These are phyloP conservation scores for Pentalonia nigronervosa DNA, from an alignment of 1,140 invertebrate species.

Conservation along the genomic window DNA sequence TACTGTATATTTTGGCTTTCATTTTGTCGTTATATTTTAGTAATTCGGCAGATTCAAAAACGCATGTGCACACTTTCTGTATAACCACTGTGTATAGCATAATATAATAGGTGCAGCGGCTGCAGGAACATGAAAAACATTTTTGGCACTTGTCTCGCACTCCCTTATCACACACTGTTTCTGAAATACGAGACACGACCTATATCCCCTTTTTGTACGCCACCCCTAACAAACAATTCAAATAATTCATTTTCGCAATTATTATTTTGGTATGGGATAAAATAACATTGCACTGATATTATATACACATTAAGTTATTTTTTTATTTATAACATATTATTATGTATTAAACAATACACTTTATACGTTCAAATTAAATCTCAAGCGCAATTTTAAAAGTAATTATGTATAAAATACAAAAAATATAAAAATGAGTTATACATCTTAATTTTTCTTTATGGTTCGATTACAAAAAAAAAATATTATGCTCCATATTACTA, in stretches of 20 bases:
- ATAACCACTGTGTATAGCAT: not conserved
- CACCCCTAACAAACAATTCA: not conserved
- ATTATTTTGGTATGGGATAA: not conserved
- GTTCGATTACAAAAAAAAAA: too few species aligned
- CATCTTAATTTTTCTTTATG: too few species aligned
- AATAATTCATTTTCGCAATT: slow-evolving; percentile 19
- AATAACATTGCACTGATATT: not conserved
- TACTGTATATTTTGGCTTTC: not conserved
- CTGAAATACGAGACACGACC: not conserved
- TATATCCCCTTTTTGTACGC: not conserved
- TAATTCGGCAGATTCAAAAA: slow-evolving; percentile 6
- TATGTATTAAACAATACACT: not conserved
- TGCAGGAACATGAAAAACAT: slow-evolving; percentile 33
- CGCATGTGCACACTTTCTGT: not conserved
- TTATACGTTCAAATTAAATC: not conserved
- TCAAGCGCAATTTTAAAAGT: not conserved
- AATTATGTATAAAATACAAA: not conserved
- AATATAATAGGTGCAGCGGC: too few species aligned
- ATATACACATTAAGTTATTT: not conserved
- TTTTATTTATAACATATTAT: not conserved
- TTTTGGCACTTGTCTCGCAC: not conserved
- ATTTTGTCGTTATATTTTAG: slow-evolving; percentile 5
- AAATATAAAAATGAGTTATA: not conserved
- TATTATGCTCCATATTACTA: too few species aligned
- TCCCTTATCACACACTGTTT: not conserved